phyloP scores from a whole-genome alignment of 2,797 vertebrate genomes.

The Scarus forsteni region DNA sequence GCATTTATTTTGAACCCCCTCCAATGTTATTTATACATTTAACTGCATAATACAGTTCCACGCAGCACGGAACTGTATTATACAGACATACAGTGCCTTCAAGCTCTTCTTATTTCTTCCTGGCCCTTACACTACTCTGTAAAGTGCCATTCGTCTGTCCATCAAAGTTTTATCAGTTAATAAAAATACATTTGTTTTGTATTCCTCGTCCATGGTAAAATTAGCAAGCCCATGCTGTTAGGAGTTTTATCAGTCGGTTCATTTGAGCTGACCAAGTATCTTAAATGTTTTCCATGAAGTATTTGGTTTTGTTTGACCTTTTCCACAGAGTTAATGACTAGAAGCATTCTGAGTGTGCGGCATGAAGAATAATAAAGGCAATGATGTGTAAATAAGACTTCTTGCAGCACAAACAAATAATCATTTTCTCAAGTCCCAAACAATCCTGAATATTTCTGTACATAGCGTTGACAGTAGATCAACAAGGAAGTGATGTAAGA shows the following conservation, averaged over 20 bases:
- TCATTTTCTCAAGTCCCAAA: slow-evolving; percentile 7
- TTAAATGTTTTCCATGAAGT: not conserved
- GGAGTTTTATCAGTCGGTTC: not conserved
- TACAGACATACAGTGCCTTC: too few species aligned
- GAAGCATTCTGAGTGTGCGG: not conserved
- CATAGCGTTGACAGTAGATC: slow-evolving; percentile 1
- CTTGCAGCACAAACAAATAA: not conserved
- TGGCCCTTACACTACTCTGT: too few species aligned
- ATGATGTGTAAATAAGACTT: slow-evolving; percentile 17
- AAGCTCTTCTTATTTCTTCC: too few species aligned
- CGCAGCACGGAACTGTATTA: too few species aligned
- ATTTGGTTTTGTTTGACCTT: slow-evolving; percentile 1
- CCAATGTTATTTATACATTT: too few species aligned
- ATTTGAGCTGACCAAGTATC: not conserved
- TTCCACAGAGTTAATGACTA: slow-evolving; percentile 2
- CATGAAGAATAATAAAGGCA: slow-evolving; percentile 7
- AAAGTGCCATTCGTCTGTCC: too few species aligned
- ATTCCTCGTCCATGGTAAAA: too few species aligned
- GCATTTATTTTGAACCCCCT: too few species aligned
- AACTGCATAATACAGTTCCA: too few species aligned
- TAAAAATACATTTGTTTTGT: too few species aligned
- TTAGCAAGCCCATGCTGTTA: too few species aligned
- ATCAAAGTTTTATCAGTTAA: too few species aligned
- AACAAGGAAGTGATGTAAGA: slow-evolving; percentile 2
- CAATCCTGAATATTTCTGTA: slow-evolving; percentile 4